These are phyloP conservation scores for Pyrrhia umbra DNA, from an alignment of 2,888 invertebrate species.

Conservation along the genomic window DNA sequence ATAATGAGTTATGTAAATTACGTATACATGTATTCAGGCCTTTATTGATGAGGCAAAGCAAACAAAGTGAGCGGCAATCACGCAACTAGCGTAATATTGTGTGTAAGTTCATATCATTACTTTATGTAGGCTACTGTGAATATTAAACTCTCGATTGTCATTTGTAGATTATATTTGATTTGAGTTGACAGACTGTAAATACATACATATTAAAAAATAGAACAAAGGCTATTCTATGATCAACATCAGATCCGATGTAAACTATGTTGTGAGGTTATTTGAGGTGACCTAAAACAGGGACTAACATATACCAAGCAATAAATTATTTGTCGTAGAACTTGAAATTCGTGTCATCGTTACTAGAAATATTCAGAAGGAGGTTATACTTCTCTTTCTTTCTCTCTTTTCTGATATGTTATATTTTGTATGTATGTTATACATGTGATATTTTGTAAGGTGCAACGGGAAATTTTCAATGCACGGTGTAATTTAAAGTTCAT, in stretches of 20 bases:
- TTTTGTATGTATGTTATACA: no score
- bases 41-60: slow-evolving; percentile 37
- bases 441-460: no score
- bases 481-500: no score
- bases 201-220: not conserved
- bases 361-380: not conserved
- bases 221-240: not conserved
- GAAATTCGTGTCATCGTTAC: not conserved
- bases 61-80: slow-evolving; percentile 40
- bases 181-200: no score
- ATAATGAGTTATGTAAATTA: slow-evolving; percentile 24
- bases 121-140: not conserved
- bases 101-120: not conserved
- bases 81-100: slow-evolving; percentile 9
- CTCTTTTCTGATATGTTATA: no score
- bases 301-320: not conserved
- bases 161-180: no score
- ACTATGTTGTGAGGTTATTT: no score
- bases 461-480: no score
- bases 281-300: no score
- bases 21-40: slow-evolving; percentile 27
- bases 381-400: no score
- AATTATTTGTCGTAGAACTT: not conserved
- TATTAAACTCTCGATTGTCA: not conserved
- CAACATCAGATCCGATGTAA: not conserved